phyloP scores from a whole-genome alignment of 2,113 vertebrate genomes.

The Microcebus murinus region DNA sequence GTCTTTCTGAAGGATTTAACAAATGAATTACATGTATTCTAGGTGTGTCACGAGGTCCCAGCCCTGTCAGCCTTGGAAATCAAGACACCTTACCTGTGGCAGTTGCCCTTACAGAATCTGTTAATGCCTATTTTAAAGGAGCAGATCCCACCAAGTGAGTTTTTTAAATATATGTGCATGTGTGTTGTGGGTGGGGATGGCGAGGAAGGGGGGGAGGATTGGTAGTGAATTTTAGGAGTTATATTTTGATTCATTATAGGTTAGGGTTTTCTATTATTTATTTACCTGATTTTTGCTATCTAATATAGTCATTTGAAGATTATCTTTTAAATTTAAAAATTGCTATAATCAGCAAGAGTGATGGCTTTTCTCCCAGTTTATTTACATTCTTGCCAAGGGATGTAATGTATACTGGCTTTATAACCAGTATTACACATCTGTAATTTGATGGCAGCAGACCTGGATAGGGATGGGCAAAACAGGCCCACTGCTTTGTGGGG shows the following conservation, averaged over 20 bases:
- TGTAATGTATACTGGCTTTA: not conserved
- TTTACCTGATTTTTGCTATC: slow-evolving; percentile 19
- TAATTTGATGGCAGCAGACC: not conserved
- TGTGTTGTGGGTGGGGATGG: not conserved
- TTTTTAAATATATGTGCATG: not conserved
- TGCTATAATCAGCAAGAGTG: not conserved
- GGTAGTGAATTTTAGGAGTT: slow-evolving; percentile 70
- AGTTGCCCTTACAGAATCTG: slow-evolving; percentile 96
- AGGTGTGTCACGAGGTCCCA: slow-evolving; percentile 98
- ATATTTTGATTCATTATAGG: slow-evolving; percentile 40
- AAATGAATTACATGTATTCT: slow-evolving; percentile 79
- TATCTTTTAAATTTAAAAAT: slow-evolving; percentile 13
- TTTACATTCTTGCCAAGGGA: not conserved
- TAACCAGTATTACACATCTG: not conserved
- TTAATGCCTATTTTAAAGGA: slow-evolving; percentile 99
- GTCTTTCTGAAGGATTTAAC: slow-evolving; percentile 77
- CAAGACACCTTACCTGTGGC: slow-evolving; percentile 97
- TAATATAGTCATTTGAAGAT: not conserved
- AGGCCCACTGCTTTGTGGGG: not conserved
- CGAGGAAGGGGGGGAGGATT: not conserved
- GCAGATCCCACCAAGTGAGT: slow-evolving; percentile 98
- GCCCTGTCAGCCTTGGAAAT: slow-evolving; percentile 96
- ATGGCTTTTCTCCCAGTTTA: not conserved
- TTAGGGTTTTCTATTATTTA: not conserved
- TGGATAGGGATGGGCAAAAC: not conserved